phyloP scores from a whole-genome alignment of 2,797 vertebrate genomes.

The Zenarchopterus dispar region DNA sequence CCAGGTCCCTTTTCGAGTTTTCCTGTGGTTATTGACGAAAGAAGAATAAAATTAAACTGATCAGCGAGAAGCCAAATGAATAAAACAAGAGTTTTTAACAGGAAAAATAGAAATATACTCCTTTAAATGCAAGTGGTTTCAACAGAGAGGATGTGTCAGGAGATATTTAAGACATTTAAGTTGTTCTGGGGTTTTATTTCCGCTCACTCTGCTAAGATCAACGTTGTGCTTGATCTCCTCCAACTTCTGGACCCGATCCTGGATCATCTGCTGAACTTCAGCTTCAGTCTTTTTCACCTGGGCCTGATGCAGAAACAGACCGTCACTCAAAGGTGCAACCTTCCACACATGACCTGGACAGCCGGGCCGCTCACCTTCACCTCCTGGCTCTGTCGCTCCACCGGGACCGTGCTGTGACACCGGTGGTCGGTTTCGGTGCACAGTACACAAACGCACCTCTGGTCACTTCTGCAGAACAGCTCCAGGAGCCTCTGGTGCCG shows the following conservation, averaged over 20 bases:
- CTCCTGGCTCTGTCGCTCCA: slow-evolving; percentile 75
- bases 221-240: slow-evolving; percentile 69
- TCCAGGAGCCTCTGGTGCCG: slow-evolving; percentile 79
- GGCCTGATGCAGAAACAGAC: slow-evolving; percentile 42
- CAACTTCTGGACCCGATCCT: slow-evolving; percentile 64
- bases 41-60: neutral
- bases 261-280: slow-evolving; percentile 71
- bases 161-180: neutral
- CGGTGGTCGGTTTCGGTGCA: slow-evolving; percentile 80
- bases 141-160: neutral
- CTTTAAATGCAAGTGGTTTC: neutral
- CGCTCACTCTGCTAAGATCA: slow-evolving; percentile 76
- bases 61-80: neutral
- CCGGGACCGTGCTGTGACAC: slow-evolving; percentile 72
- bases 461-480: slow-evolving; percentile 82
- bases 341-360: too few species aligned
- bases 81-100: neutral
- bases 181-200: neutral
- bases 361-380: slow-evolving; percentile 64
- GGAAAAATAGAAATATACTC: neutral
- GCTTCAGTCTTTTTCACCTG: slow-evolving; percentile 52
- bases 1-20: slow-evolving; percentile 61
- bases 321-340: neutral
- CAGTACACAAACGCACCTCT: slow-evolving; percentile 78
- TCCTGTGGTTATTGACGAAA: slow-evolving; percentile 40